Conservation (phyloP, 2,113 vertebrate genomes). For the Trinectes maculatus region DNA sequence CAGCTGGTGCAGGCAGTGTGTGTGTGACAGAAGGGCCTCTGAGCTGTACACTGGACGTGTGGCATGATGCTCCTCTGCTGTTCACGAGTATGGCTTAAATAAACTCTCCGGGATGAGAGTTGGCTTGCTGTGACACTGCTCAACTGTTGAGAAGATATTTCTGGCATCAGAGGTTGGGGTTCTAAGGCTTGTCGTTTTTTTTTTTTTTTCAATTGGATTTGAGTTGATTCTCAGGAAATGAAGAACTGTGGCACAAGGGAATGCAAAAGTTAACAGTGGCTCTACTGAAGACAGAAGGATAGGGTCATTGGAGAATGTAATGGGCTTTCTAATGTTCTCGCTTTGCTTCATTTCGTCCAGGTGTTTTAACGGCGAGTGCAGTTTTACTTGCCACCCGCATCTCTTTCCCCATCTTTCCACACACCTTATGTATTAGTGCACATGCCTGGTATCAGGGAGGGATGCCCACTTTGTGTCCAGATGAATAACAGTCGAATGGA, state of each 20-base stretch:
- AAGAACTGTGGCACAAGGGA: conserved; percentile 35
- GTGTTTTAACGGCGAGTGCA: conserved; percentile 38
- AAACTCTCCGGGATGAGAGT: conserved; percentile 54
- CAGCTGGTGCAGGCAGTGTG: conserved; percentile 50
- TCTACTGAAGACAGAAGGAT: not conserved
- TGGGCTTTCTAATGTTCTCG: conserved; percentile 23
- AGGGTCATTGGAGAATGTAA: conserved; percentile 25
- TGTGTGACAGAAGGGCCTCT: conserved; percentile 59
- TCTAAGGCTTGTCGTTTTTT: conserved; percentile 36
- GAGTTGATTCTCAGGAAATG: conserved; percentile 53
- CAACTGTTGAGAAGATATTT: conserved; percentile 46
- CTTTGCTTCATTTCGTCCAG: conserved; percentile 56
- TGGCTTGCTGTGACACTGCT: conserved; percentile 55
- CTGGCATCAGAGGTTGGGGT: conserved; percentile 43
- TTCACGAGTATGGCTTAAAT: conserved; percentile 65
- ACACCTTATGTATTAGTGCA: conserved; percentile 61
- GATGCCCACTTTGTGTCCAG: conserved; percentile 62
- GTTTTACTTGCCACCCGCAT: conserved; percentile 56
- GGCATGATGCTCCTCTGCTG: conserved; percentile 71
- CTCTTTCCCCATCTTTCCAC: conserved; percentile 61
- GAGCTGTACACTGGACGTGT: conserved; percentile 62
- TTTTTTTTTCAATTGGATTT: conserved; percentile 24
- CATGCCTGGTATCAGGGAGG: conserved; percentile 61
- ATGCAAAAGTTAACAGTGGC: conserved; percentile 44
- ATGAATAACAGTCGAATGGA: conserved; percentile 63